Conservation (phyloP, 2,113 vertebrate genomes). For the Periophthalmodon schlosseri region DNA sequence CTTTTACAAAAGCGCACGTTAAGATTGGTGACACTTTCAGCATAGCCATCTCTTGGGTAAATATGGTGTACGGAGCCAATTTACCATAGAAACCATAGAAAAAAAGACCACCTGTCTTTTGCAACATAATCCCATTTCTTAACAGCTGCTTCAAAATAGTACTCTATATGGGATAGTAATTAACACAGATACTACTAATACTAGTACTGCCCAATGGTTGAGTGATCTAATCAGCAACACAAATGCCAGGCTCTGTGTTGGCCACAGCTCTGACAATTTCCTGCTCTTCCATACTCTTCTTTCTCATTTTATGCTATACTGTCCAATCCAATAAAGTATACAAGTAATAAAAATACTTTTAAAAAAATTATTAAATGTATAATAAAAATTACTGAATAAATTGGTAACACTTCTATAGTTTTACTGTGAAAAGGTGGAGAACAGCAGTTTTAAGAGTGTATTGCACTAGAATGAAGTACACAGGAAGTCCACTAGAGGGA, state of each 20-base stretch:
- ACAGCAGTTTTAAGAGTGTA: conserved; percentile 3
- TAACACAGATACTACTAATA: too few species aligned
- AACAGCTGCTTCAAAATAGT: too few species aligned
- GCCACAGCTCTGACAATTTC: too few species aligned
- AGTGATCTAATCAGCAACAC: too few species aligned
- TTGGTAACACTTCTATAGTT: background rate
- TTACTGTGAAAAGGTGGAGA: background rate
- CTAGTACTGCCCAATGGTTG: too few species aligned
- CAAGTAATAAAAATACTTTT: too few species aligned
- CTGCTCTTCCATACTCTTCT: too few species aligned
- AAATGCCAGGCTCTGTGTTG: too few species aligned
- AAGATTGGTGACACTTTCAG: conserved; percentile 48
- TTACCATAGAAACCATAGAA: conserved; percentile 55
- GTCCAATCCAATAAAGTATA: too few species aligned
- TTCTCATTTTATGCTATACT: too few species aligned
- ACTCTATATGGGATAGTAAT: too few species aligned
- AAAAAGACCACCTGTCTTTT: conserved; percentile 50
- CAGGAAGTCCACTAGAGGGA: conserved; percentile 59
- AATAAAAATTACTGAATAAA: conserved; percentile 30
- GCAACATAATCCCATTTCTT: conserved; percentile 24
- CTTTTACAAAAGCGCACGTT: conserved; percentile 14
- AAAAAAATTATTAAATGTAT: too few species aligned
- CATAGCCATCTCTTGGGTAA: conserved; percentile 39
- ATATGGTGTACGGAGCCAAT: conserved; percentile 40
- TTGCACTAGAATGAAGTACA: background rate